phyloP scores from a whole-genome alignment of 2,888 invertebrate genomes.

The Spatulosminthurus flaviceps region DNA sequence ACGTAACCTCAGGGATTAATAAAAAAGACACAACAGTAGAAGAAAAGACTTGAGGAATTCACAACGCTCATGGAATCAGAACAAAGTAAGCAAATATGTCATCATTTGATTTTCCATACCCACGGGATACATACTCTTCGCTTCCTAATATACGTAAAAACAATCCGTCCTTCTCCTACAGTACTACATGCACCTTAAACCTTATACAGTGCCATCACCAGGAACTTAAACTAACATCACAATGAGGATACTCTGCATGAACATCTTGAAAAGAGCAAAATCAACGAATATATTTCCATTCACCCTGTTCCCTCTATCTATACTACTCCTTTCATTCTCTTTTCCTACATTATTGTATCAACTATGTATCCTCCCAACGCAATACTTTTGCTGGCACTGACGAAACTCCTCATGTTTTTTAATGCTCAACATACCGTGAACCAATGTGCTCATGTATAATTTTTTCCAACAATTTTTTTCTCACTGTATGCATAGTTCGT shows the following conservation, averaged over 20 bases:
- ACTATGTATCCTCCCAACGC: neutral
- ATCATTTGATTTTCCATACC: constrained; percentile 9
- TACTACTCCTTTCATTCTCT: constrained; percentile 8
- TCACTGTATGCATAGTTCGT: neutral
- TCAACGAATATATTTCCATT: neutral
- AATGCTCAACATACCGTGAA: constrained; percentile 21
- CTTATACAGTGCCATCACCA: neutral
- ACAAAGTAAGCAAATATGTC: constrained; percentile 42
- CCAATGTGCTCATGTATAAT: neutral
- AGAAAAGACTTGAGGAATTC: neutral
- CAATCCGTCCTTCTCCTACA: neutral
- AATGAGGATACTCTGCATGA: constrained; percentile 9
- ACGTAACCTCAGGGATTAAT: neutral
- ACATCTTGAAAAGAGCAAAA: constrained; percentile 14
- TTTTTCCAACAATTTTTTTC: neutral
- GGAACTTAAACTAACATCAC: neutral
- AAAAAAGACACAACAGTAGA: neutral
- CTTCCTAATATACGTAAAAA: neutral
- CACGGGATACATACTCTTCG: neutral
- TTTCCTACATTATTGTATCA: neutral
- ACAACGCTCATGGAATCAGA: constrained; percentile 22
- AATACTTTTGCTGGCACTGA: neutral
- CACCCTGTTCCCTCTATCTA: neutral
- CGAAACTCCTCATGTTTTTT: constrained; percentile 21
- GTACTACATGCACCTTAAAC: neutral